phyloP scores from a whole-genome alignment of 2,113 vertebrate species.

The Eptesicus fuscus region DNA sequence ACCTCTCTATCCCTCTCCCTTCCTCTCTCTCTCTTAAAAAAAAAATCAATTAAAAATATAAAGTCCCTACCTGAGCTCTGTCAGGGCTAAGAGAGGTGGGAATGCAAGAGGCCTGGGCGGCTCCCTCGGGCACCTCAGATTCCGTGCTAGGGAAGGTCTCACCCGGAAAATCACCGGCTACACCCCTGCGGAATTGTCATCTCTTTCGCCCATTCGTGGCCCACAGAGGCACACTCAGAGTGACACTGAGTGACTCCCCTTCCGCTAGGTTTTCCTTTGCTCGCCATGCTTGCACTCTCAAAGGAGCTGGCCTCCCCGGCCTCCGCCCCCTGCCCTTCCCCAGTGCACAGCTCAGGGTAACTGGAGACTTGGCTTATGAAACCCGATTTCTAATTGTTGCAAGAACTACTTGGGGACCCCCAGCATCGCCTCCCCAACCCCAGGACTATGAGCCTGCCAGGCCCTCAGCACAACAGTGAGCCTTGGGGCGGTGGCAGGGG shows the following conservation, averaged over 20 bases:
- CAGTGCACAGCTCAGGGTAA: background rate
- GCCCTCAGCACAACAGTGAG: background rate
- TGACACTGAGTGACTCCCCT: background rate
- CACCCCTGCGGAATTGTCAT: background rate
- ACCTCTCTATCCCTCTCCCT: too few species aligned
- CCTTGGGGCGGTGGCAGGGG: background rate
- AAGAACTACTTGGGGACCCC: background rate
- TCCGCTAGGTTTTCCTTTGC: background rate
- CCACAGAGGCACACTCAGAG: background rate
- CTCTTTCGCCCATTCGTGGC: background rate
- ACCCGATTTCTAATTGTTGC: background rate
- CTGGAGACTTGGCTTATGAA: background rate
- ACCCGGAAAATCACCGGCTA: background rate
- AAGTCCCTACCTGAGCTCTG: background rate
- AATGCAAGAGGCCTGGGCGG: background rate
- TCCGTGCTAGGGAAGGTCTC: background rate
- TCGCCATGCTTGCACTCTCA: background rate
- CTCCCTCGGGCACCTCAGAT: background rate
- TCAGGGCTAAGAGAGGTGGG: background rate
- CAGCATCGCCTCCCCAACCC: too few species aligned
- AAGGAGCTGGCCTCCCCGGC: background rate
- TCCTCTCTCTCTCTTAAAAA: too few species aligned
- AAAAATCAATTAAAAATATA: background rate
- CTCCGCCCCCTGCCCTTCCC: background rate
- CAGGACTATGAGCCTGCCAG: background rate